phyloP scores from a whole-genome alignment of 2,888 invertebrate genomes.

The Baccha elongata region DNA sequence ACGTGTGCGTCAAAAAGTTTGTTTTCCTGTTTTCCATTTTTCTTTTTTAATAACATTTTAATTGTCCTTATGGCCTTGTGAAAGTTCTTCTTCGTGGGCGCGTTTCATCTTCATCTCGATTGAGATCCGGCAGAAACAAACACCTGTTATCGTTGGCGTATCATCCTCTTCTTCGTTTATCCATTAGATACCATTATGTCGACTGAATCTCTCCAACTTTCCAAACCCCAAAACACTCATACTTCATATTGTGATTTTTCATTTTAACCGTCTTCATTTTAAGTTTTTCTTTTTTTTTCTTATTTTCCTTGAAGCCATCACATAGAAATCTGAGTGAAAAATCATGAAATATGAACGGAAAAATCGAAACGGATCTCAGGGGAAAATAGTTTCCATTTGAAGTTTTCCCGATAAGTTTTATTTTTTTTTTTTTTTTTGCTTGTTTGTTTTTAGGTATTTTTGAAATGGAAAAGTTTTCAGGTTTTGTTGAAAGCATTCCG shows the following conservation, averaged over 20 bases:
- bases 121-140: background rate
- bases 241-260: conserved; percentile 17
- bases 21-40: conserved; percentile 21
- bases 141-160: conserved; percentile 25
- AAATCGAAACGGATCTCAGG: conserved; percentile 60
- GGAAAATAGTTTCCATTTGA: conserved; percentile 66
- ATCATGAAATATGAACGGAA: conserved; percentile 45
- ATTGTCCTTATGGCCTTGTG: conserved; percentile 58
- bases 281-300: background rate
- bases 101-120: background rate
- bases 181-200: conserved; percentile 31
- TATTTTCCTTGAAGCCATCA: conserved; percentile 21
- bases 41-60: conserved; percentile 44
- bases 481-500: conserved; percentile 70
- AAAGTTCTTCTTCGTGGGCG: background rate
- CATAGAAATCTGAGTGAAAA: conserved; percentile 53
- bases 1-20: conserved; percentile 48
- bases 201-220: conserved; percentile 14
- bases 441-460: background rate
- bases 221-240: conserved; percentile 52
- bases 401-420: conserved; percentile 36
- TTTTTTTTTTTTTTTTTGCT: conserved; percentile 7
- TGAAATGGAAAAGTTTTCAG: conserved; percentile 63
- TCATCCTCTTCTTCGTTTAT: conserved; percentile 12
- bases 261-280: too few species aligned